phyloP scores from a whole-genome alignment of 2,113 vertebrate genomes.

The Eudyptes chrysolophus region DNA sequence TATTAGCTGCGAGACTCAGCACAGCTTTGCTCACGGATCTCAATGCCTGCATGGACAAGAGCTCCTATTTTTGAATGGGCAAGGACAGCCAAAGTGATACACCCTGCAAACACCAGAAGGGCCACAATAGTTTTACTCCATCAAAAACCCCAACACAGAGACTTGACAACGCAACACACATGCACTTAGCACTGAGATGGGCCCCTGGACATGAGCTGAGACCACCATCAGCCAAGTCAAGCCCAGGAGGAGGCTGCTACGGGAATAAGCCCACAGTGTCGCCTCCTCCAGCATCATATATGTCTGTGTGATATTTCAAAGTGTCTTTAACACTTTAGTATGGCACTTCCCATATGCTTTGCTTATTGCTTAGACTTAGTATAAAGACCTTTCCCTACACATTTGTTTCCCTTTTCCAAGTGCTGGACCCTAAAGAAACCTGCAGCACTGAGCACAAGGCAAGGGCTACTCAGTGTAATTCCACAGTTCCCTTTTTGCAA shows the following conservation, averaged over 20 bases:
- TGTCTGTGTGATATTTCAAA: rapidly evolving
- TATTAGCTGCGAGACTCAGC: rapidly evolving
- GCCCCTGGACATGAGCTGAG: background rate
- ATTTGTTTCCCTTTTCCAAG: background rate
- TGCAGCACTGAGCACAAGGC: background rate
- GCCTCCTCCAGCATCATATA: background rate
- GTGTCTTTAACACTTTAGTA: rapidly evolving
- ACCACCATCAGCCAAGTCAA: background rate
- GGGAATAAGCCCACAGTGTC: rapidly evolving
- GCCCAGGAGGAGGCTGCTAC: background rate
- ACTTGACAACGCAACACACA: rapidly evolving
- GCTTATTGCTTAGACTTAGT: background rate
- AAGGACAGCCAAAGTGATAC: background rate
- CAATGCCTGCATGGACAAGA: rapidly evolving
- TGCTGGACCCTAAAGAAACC: background rate
- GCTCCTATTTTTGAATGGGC: background rate
- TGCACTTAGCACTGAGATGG: rapidly evolving
- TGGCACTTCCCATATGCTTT: rapidly evolving
- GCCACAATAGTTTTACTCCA: background rate
- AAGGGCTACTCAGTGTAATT: background rate
- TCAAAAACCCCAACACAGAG: background rate
- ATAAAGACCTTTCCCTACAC: background rate
- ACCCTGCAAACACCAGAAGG: background rate
- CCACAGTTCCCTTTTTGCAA: background rate
- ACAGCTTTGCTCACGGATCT: background rate